Evolutionary conservation across 2,113 vertebrate genomes (phyloP).

Genomic region (Gracilinanus agilis): DNA sequence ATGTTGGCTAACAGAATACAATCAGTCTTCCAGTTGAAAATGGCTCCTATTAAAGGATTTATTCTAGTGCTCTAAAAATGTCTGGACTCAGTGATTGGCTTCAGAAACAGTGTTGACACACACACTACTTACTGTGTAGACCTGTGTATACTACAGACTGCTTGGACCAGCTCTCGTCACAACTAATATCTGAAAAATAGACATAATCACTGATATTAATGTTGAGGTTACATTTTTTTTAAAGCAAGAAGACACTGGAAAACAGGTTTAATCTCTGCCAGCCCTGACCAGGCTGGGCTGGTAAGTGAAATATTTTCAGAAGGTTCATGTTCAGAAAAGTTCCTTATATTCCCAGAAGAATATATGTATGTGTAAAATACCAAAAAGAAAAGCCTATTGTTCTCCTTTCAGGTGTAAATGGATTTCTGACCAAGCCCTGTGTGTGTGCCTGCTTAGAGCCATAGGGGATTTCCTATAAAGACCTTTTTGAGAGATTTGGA

Average conservation of each 20-base stretch:
- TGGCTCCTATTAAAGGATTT: background rate
- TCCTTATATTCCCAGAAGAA: background rate
- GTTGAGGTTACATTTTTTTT: background rate
- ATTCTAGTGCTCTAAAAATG: constrained; percentile 21
- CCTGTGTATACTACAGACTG: too few relatives aligned
- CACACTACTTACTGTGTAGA: background rate
- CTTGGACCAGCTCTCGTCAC: background rate
- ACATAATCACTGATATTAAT: background rate
- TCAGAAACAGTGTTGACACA: background rate
- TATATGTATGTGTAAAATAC: background rate
- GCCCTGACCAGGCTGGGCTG: background rate
- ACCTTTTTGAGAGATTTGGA: background rate
- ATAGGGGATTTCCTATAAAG: background rate
- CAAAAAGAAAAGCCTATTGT: background rate
- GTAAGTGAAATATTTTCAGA: background rate
- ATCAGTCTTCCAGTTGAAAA: background rate
- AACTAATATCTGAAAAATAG: background rate
- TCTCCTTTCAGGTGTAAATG: background rate
- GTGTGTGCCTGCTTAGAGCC: background rate
- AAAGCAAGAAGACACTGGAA: background rate
- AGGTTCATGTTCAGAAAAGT: background rate
- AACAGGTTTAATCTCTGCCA: background rate
- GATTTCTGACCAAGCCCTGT: accelerated
- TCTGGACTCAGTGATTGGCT: background rate
- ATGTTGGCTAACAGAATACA: background rate